A percentile compares a stretch with the other conserved stretches of the same genome.
phyloP scores from a whole-genome alignment of 2,888 invertebrate genomes.

The Taphrorychus bicolor region DNA sequence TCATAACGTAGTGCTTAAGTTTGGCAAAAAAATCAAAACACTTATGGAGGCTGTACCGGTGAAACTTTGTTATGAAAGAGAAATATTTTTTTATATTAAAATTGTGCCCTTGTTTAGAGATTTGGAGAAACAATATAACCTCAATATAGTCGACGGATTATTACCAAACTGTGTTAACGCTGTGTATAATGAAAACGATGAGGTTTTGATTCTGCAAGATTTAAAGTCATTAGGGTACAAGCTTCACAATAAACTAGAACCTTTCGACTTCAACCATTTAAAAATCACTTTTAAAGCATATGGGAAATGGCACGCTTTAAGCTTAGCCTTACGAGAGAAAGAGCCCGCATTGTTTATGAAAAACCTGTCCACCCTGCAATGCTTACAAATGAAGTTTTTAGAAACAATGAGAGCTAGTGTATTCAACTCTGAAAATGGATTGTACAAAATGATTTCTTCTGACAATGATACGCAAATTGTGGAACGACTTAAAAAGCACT shows the following conservation, averaged over 20 bases:
- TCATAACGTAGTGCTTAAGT: constrained; percentile 40
- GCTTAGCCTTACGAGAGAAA: background rate
- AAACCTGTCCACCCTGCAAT: background rate
- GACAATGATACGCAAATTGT: background rate
- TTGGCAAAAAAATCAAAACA: constrained; percentile 23
- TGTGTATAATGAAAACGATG: background rate
- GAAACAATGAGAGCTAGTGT: background rate
- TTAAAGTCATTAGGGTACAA: constrained; percentile 1
- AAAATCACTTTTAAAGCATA: background rate
- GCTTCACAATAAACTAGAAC: background rate
- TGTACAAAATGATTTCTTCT: background rate
- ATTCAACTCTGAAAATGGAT: background rate
- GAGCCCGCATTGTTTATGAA: constrained; percentile 3
- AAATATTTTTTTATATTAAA: constrained; percentile 42
- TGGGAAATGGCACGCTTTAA: constrained; percentile 10
- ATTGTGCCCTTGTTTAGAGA: constrained; percentile 40
- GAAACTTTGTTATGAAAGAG: constrained; percentile 42
- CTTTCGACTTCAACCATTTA: constrained; percentile 4
- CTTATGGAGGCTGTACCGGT: constrained; percentile 36
- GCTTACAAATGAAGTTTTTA: background rate
- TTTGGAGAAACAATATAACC: constrained; percentile 31
- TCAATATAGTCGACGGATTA: constrained; percentile 25
- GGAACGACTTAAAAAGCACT: background rate
- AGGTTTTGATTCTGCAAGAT: constrained; percentile 15
- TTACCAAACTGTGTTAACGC: constrained; percentile 37